Percentiles rank a stretch among this genome's conserved stretches.
Evolutionary conservation across 2,113 vertebrate species (phyloP).

Genomic region (Psettodes erumei): DNA sequence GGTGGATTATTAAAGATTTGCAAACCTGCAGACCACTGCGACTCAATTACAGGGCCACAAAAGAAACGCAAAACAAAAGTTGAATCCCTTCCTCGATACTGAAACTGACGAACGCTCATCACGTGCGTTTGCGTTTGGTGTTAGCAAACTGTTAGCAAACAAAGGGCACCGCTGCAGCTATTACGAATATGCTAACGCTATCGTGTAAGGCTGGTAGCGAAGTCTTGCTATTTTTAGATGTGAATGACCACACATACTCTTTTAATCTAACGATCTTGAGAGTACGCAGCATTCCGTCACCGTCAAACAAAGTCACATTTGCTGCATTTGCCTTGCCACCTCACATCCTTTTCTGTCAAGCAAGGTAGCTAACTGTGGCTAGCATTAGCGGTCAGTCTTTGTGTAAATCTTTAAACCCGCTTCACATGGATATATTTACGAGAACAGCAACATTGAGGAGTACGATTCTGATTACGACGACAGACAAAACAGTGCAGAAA

Average conservation of each 20-base stretch:
- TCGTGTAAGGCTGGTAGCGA: background rate
- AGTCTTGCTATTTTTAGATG: background rate
- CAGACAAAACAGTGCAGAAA: background rate
- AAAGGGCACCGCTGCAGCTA: conserved; percentile 15
- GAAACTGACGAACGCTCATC: background rate
- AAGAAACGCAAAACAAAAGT: background rate
- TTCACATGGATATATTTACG: background rate
- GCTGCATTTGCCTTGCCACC: background rate
- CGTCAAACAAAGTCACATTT: background rate
- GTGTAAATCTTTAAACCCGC: background rate
- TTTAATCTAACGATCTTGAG: background rate
- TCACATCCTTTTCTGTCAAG: background rate
- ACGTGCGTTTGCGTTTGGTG: background rate
- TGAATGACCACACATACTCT: background rate
- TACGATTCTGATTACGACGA: background rate
- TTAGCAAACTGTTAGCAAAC: conserved; percentile 54
- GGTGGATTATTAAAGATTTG: too few species aligned
- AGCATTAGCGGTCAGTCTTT: conserved; percentile 39
- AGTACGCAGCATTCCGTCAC: background rate
- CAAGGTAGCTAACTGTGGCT: conserved; percentile 22
- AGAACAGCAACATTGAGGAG: fast-evolving
- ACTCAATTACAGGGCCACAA: fast-evolving
- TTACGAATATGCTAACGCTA: too few species aligned
- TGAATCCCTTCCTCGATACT: too few species aligned
- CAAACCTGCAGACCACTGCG: background rate